Base-by-base conservation (phyloP, 2,888 invertebrate genomes). In the Minunthozetes semirufus region DNA sequence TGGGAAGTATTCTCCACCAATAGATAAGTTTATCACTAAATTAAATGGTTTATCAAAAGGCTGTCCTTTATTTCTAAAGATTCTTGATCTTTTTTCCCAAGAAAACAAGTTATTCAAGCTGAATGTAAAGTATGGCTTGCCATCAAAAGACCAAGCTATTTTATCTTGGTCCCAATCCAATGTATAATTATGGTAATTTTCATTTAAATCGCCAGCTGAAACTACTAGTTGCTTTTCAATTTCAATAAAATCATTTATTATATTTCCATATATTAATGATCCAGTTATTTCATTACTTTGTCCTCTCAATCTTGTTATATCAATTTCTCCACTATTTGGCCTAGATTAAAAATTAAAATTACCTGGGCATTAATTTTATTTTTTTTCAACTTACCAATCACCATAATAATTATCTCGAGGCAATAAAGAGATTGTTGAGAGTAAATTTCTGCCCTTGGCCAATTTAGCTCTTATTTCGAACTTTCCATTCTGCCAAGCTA, bases 381-480 rank as follows among this genome's bases (percentile, higher is more conserved):
- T 22, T 56, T 25, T 8, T 1, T 9, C n/a, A 25, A 22, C 56
- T 11, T 9, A 56, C 89, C 89, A 90, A 0, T 83, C 82, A 0
- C 89, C 89, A 81, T 90, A 90, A 0, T 84, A 82, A 53, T 86
- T 85, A 72, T 87, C 85, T 9, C 85, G 82, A 0, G 91, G 90
- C 80, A 90, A 88, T 80, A 90, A 81, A 89, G 89, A 89, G 78
- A 90, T 86, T 38, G 89, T 81, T 73, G 87, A 86, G 86, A 89
- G 89, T 8, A 89, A 81, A 89, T 89, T 90, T 81, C 89, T 89
- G 25, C 90, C 90, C 46, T 86, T 84, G 1, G 90, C 89, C 84
- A 88, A 83, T 81, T 88, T 88, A 0, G 89, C 89, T 73, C 87
- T 84, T 8, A 88, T 85, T 81, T 88, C 88, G 25, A 89, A 82